Percentiles rank a stretch among this genome's conserved stretches.
These are phyloP conservation scores for Notamacropus eugenii DNA, from an alignment of 2,797 vertebrate species.

Conservation along the genomic window DNA sequence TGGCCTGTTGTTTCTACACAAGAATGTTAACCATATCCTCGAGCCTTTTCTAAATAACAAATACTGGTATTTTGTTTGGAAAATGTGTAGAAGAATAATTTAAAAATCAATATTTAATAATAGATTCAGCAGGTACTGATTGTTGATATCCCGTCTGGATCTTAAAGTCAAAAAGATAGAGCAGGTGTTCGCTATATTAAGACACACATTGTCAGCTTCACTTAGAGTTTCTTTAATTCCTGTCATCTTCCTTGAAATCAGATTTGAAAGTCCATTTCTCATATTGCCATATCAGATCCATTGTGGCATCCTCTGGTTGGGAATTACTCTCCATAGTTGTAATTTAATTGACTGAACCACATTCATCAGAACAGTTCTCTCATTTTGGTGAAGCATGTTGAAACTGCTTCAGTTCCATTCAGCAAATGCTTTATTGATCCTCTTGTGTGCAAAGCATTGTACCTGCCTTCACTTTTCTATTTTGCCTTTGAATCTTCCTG, in stretches of 20 bases:
- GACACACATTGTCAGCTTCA: not conserved
- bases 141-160: not conserved
- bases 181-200: not conserved
- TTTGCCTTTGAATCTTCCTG: conserved; percentile 15
- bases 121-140: not conserved
- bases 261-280: not conserved
- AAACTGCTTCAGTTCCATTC: not conserved
- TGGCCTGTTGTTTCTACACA: not conserved
- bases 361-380: conserved; percentile 40
- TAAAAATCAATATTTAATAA: not conserved
- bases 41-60: not conserved
- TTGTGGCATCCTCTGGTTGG: not conserved
- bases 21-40: not conserved
- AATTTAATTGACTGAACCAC: not conserved
- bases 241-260: not conserved
- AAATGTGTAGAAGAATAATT: not conserved
- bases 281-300: not conserved
- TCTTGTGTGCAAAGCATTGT: not conserved
- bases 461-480: not conserved
- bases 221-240: not conserved
- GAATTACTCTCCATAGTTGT: not conserved
- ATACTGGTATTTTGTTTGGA: not conserved
- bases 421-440: not conserved
- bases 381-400: conserved; percentile 42
- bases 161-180: not conserved